Evolutionary conservation across 1,140 invertebrate species (phyloP), one percentile per base, ranked within the genome.

Genomic region (Piezodorus guildinii): DNA sequence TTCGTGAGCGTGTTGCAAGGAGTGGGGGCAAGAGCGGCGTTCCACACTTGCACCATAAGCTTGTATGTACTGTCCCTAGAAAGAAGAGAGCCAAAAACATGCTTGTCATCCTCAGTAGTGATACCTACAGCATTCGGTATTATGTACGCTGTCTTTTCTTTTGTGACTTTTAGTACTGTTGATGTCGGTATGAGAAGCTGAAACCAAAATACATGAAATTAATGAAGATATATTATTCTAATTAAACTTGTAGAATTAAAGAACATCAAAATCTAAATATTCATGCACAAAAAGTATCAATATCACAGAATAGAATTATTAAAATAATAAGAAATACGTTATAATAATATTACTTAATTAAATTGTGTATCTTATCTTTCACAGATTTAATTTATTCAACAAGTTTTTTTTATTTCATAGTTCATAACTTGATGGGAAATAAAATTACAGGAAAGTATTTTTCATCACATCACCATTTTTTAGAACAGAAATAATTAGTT

Each of bases 61-160:
- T 86, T 86, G 76, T 86, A 93, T 0, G 91, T 91, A 65, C 83
- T 84, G 72, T 96, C 91, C 46, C 91, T 77, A 23, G 91, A 93
- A 46, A 95, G 80, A 66, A 96, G 80, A 60, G 90, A 93, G 39
- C 88, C 88, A 75, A 96, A 94, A 19, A 94, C 88, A 74, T 92
- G 90, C 65, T 90, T 87, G 69, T 91, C 88, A 66, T 86, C 83
- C 27, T 82, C 76, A n/a, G 89, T 91, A 39, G 83, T 82, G 19
- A 96, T 83, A 19, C 90, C 90, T 52, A 96, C 87, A 23, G 91
- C 91, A 77, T 95, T 95, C 34, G 91, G 91, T 70, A 90, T 88
- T 43, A 96, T 90, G 66, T 86, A 83, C 3, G 90, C 91, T 65
- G 90, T 92, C 77, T 90, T 91, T 76, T 94, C 91, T 72, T 93